Conservation (phyloP, 35 echinoderm and acorn worm species). For the Acanthaster planci region DNA sequence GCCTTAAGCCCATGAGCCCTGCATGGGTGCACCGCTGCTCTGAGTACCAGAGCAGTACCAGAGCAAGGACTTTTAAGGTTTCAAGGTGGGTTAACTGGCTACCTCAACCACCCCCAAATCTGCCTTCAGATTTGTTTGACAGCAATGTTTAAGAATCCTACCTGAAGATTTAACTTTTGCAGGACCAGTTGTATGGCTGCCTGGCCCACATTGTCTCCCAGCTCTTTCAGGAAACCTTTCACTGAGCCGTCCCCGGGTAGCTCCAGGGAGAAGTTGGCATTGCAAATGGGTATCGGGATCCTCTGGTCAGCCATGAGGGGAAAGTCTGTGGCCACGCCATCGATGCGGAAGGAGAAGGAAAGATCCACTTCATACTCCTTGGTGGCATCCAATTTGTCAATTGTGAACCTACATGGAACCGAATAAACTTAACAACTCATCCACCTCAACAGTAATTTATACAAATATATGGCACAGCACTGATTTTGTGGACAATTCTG, state of each 20-base stretch:
- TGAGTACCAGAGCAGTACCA: no score
- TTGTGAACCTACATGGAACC: not conserved
- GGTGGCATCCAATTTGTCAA: conserved; percentile 15
- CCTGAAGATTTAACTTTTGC: not conserved
- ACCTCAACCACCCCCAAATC: no score
- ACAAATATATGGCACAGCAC: not conserved
- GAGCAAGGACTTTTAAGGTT: no score
- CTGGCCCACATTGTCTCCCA: conserved; percentile 17
- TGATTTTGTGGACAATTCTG: not conserved
- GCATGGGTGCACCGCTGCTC: no score
- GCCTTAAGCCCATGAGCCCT: no score
- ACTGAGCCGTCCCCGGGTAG: conserved; percentile 12
- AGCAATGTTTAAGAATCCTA: no score
- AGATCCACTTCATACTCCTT: conserved; percentile 16
- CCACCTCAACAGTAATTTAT: not conserved
- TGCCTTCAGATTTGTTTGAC: no score
- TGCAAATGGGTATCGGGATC: conserved; percentile 14
- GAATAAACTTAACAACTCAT: not conserved
- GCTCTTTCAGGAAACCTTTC: conserved; percentile 7
- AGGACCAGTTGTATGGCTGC: not conserved
- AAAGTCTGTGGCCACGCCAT: not conserved
- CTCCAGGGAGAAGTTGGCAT: conserved; percentile 9
- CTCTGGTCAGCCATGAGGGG: not conserved
- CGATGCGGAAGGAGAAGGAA: not conserved
- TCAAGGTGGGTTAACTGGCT: no score